Evolutionary conservation across 2,888 invertebrate species (phyloP).

Genomic region (Clitarchus hookeri): DNA sequence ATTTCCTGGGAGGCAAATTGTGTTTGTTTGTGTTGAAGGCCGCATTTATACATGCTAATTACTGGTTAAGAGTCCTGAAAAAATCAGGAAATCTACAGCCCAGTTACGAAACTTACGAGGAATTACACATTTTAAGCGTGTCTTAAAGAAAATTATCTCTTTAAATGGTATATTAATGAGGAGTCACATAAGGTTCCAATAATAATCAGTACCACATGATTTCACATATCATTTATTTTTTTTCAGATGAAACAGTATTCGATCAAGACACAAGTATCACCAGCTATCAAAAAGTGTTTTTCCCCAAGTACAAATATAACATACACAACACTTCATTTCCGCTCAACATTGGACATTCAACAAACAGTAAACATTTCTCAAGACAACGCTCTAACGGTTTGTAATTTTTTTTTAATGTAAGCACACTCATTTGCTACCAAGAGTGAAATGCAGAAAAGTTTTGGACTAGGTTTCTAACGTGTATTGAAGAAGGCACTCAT

Average conservation of each 20-base stretch:
- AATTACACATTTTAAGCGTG: too few species aligned
- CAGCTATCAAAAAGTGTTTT: conserved; percentile 19
- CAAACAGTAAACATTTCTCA: conserved; percentile 6
- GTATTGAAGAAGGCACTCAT: conserved; percentile 2
- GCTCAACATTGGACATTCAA: background rate
- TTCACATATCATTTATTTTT: background rate
- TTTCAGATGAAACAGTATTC: conserved; percentile 1
- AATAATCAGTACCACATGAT: background rate
- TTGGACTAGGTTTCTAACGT: background rate
- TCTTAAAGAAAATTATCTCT: too few species aligned
- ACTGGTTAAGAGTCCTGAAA: too few species aligned
- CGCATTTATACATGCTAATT: too few species aligned
- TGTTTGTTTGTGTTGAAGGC: too few species aligned
- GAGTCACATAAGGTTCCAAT: background rate
- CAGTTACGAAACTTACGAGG: too few species aligned
- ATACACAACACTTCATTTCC: conserved; percentile 2
- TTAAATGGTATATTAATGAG: background rate
- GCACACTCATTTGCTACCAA: background rate
- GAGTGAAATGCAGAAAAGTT: conserved; percentile 7
- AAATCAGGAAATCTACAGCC: too few species aligned
- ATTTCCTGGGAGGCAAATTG: too few species aligned
- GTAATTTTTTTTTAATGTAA: background rate
- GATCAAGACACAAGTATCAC: conserved; percentile 18
- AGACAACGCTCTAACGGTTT: background rate
- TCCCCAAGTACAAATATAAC: conserved; percentile 23